Evolutionary conservation across 1,140 invertebrate genomes (phyloP), one percentile per base, ranked within the genome.

Genomic region (Magallana ariakensis): DNA sequence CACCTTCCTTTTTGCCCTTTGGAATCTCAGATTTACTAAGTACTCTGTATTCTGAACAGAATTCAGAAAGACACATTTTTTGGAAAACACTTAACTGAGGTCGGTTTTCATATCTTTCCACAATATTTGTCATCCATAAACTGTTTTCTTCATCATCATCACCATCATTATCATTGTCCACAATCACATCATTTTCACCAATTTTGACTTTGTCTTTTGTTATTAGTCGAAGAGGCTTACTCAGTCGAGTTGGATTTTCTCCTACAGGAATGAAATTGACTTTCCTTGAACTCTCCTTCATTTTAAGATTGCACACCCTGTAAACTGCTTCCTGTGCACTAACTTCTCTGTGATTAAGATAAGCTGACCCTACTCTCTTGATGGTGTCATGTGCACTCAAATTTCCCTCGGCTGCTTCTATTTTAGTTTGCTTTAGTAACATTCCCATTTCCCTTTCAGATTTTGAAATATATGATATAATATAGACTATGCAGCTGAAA

Each of bases 271-370:
- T 75, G 70, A 90, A 90, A 3, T 60, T 33, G 16, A 90, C 84
- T 60, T 88, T 56, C 46, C 89, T 26, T 70, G 89, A 88, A 53
- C 56, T 46, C 57, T 84, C 19, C 54, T 70, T 85, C 26, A 89
- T 81, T 19, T 88, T 87, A 16, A 88, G 80, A 53, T 86, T 60
- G 16, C 89, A 84, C 55, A 84, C 60, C 6, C 89, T 15, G 82
- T 90, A 90, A 60, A 83, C 80, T 75, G 89, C 89, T 58, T 88
- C 89, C 55, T 88, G 89, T 13, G 85, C 89, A 26, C 58, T 33
- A 1, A 88, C 84, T 87, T 90, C 89, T 57, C 85, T 56, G 55
- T 82, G n/a, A 54, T 89, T 84, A 0, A 90, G 75, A 58, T 87
- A 86, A 16, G 46, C 62, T 19, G 75, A 80, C 26, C 83, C 83